Evolutionary conservation across 2,888 invertebrate species (phyloP), one percentile per base, ranked within the genome.

Genomic region (Lumbricus terrestris): DNA sequence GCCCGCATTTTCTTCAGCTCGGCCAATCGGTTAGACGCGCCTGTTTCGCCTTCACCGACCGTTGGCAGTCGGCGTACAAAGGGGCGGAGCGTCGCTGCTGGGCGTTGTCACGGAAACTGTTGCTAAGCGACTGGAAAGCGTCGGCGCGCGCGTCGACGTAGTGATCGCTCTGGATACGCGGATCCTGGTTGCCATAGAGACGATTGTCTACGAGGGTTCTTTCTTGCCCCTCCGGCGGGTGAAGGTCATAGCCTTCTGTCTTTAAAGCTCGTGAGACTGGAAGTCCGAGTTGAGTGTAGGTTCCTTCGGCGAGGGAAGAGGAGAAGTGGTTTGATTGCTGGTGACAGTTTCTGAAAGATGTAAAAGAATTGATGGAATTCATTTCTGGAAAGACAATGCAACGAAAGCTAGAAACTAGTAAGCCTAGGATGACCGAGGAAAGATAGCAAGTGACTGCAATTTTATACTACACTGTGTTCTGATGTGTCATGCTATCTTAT

Each of bases 61-160:
- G 69, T n/a, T 69, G 69, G 69, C 69, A 69, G 69, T 69, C 69
- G 69, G 69, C n/a, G 69, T 69, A 69, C 69, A 6, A n/a, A 6
- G 69, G 69, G 69, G 69, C 69, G 69, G 69, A 69, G 69, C 69
- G 69, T 69, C 69, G 69, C 69, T n/a, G 69, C 69, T n/a, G 29
- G 69, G 69, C 69, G n/a, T 69, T 69, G 69, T 69, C 69, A 69
- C n/a, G 69, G 69, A 69, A 69, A n/a, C 69, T 69, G 69, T 69
- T 69, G 69, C 69, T 69, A 69, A 69, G 69, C 69, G 69, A 69
- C 69, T 69, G 69, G n/a, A 69, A 69, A 69, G n/a, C n/a, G 69
- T 69, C n/a, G 23, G 47, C 6, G 47, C 47, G 47, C n/a, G n/a
- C n/a, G 69, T 69, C 69, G 69, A 69, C 69, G 69, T 69, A n/a